Evolutionary conservation across 1,140 invertebrate species (phyloP).

Genomic region (Hermetia illucens): DNA sequence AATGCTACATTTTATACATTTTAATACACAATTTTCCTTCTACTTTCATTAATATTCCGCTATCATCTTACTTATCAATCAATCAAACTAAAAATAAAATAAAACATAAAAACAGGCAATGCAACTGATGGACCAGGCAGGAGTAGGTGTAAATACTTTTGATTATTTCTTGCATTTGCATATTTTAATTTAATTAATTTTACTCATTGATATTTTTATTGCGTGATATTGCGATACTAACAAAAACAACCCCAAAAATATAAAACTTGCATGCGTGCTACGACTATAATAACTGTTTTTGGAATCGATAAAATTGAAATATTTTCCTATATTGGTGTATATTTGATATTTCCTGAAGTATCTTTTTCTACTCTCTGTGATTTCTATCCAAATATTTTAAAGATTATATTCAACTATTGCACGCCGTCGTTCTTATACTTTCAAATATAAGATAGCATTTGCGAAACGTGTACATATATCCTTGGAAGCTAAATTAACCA

Average conservation of each 20-base stretch:
- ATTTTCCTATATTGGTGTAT: too few relatives aligned
- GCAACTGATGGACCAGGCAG: slow-evolving; percentile 78
- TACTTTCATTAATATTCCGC: slow-evolving; percentile 7
- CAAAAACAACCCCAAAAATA: background rate
- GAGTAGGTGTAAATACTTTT: slow-evolving; percentile 68
- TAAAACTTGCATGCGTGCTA: background rate
- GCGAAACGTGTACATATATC: too few relatives aligned
- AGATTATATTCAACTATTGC: too few relatives aligned
- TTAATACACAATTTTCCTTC: slow-evolving; percentile 2
- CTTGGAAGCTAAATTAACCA: too few relatives aligned
- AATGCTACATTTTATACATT: background rate
- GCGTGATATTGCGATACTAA: background rate
- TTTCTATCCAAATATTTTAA: too few relatives aligned
- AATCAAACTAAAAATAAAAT: slow-evolving; percentile 7
- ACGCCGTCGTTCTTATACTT: too few relatives aligned
- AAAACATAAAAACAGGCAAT: slow-evolving; percentile 48
- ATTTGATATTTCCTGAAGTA: too few relatives aligned
- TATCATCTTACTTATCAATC: slow-evolving; percentile 6
- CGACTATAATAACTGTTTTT: too few relatives aligned
- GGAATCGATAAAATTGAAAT: too few relatives aligned
- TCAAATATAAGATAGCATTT: too few relatives aligned
- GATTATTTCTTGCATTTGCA: slow-evolving; percentile 10
- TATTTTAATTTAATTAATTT: slow-evolving; percentile 6
- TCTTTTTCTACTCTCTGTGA: too few relatives aligned
- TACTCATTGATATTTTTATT: background rate